A percentile compares a stretch with the other conserved stretches of the same genome.
These are phyloP conservation scores for Petrocephalus zakoni DNA, from an alignment of 2,113 vertebrate genomes.

Conservation along the genomic window DNA sequence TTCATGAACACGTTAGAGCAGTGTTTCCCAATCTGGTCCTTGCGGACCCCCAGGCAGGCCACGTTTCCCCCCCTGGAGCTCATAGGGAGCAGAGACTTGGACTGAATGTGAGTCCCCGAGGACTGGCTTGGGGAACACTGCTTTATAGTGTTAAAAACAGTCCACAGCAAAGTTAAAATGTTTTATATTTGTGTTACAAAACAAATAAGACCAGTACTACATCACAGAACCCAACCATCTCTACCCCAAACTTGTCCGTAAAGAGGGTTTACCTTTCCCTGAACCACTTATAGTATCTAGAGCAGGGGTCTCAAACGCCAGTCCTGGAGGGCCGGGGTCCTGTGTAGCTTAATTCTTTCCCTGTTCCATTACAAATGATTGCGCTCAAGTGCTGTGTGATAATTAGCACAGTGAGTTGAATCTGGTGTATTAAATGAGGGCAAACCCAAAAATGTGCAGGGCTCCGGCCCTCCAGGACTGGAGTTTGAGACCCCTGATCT, in stretches of 20 bases:
- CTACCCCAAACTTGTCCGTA: not conserved
- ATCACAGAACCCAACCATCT: not conserved
- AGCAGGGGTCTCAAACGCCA: no score
- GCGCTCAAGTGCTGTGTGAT: no score
- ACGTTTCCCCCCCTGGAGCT: not conserved
- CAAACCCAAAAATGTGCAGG: no score
- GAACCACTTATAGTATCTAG: not conserved
- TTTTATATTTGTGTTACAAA: slow-evolving; percentile 35
- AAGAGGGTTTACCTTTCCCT: not conserved
- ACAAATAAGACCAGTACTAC: not conserved
- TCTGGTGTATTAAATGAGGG: no score
- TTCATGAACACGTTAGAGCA: slow-evolving; percentile 63
- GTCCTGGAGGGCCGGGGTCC: no score
- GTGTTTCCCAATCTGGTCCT: not conserved
- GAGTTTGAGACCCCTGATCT: no score
- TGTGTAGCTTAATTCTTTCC: no score
- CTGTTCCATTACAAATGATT: no score
- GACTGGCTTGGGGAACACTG: not conserved
- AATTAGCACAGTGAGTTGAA: no score
- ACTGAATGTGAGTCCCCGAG: not conserved
- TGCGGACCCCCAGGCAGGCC: not conserved
- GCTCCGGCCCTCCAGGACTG: no score
- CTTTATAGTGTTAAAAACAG: not conserved
- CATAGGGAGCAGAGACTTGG: not conserved
- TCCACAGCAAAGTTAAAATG: slow-evolving; percentile 41